Evolutionary conservation across 2,797 vertebrate species (phyloP), one percentile per base, ranked within the genome.

Genomic region (Atherinosoma microstoma): DNA sequence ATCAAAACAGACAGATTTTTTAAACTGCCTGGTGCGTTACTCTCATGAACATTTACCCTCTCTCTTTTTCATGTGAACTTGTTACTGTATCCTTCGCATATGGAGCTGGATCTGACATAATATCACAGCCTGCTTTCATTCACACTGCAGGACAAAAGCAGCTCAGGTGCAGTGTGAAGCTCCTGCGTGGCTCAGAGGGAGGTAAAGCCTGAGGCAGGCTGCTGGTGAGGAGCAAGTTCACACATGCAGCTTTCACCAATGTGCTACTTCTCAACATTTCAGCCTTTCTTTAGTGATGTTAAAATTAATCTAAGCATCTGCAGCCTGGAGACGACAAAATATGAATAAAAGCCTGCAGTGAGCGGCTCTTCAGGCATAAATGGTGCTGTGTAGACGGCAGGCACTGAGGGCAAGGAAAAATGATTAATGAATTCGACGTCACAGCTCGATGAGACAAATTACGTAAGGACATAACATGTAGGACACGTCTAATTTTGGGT

Each of bases 151-250:
- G 79, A 89, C 79, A 78, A 83, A 88, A 75, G 85, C 73, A 59
- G 84, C 32, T 74, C n/a, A 83, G 79, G 83, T 82, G 83, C 78
- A 49, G 80, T 0, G 75, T 67, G 72, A 4, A 62, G 72, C 69
- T 83, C 78, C 78, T 59, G 84, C 35, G 42, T 0, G 57, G 58
- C 88, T 87, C 87, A 38, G 84, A 73, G 76, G 88, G 83, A 84
- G 78, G 75, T 53, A 34, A 61, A 71, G 89, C 88, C 90, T 59
- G 75, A 90, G 89, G 90, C 86, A 38, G 84, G 84, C 68, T 76
- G 82, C 78, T 4, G 57, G 87, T 75, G 76, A 79, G 80, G 71
- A 80, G 80, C 78, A 76, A 40, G 65, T 70, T 86, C 81, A 68
- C 74, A 75, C 18, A 35, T 58, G 58, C 80, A 69, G 76, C 73